Evolutionary conservation across 2,888 invertebrate genomes (phyloP).

Genomic region (Euclidia mi): DNA sequence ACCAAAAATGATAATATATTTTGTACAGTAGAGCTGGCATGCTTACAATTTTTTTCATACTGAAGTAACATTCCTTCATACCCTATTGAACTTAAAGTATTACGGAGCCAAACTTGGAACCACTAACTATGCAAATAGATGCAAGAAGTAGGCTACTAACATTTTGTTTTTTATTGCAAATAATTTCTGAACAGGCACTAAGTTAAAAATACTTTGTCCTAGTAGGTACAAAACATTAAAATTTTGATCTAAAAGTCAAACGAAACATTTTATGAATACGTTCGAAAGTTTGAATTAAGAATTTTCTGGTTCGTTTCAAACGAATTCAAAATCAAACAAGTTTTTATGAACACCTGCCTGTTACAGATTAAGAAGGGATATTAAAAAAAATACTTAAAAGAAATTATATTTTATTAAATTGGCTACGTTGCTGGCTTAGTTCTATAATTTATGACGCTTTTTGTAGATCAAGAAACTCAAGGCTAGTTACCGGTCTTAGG

Average conservation of each 20-base stretch:
- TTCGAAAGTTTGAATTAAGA: slow-evolving; percentile 15
- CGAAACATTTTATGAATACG: slow-evolving; percentile 4
- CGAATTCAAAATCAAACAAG: slow-evolving; percentile 32
- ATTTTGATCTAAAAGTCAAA: no score
- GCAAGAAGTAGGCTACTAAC: neutral
- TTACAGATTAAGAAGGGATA: slow-evolving; percentile 29
- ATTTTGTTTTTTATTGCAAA: neutral
- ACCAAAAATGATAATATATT: no score
- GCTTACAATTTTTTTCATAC: neutral
- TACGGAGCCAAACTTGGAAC: slow-evolving; percentile 1
- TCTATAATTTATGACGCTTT: no score
- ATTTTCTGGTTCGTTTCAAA: slow-evolving; percentile 20
- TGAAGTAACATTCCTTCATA: slow-evolving; percentile 1
- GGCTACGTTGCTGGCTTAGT: no score
- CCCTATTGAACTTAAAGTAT: slow-evolving; percentile 6
- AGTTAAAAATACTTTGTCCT: no score
- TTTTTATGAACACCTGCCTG: slow-evolving; percentile 43
- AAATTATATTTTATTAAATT: slow-evolving; percentile 19
- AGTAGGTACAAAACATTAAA: no score
- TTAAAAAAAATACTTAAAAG: slow-evolving; percentile 13
- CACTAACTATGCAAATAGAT: neutral
- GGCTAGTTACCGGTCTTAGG: no score
- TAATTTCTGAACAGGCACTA: neutral
- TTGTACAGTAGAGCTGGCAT: no score
- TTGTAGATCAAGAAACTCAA: no score